Base-by-base conservation (phyloP, 2,113 vertebrate species). In the Dromiciops gliroides region DNA sequence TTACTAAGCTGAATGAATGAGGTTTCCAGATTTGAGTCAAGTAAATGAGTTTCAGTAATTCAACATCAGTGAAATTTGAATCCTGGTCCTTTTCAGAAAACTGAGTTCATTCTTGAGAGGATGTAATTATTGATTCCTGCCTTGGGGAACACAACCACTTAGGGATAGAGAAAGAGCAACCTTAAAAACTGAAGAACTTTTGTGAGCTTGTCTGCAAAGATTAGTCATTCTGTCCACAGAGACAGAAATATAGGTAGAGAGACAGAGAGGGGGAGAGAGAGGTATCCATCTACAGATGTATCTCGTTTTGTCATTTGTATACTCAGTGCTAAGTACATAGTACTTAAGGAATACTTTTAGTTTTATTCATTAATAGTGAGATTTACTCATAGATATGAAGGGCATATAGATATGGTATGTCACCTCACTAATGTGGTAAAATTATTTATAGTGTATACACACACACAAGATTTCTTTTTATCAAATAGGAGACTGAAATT, bases 121-220 rank as follows among this genome's bases (percentile, higher is more conserved):
- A 51, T 90, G 1, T 56, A 75, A 47, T 51, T 11, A 24, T 53
- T 26, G 50, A 0, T 92, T 91, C 67, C 14, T 60, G 90, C 8
- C 19, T 31, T 16, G 26, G 89, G 51, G 49, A 56, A 47, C n/a
- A 90, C 8, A 50, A 16, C 25, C 1, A 50, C 94, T 56, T 92
- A 56, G 53, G 48, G 90, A 94, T 19, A 3, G 67, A 94, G 50
- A 31, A 28, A 22, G 47, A 50, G n/a, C 49, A 25, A 49, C 48
- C n/a, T 89, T 94, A 93, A 49, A 94, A 91, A 90, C 93, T 50
- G 4, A 1, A 48, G 90, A 60, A 5, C 31, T 96, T 94, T 95
- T 48, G n/a, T 95, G 67, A 67, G 89, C 52, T 51, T 22, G 7
- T 89, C 53, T 16, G 9, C 94, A 44, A 90, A 48, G 2, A 47